These are phyloP conservation scores for Tapirus indicus DNA, from an alignment of 2,797 vertebrate genomes.

Conservation along the genomic window DNA sequence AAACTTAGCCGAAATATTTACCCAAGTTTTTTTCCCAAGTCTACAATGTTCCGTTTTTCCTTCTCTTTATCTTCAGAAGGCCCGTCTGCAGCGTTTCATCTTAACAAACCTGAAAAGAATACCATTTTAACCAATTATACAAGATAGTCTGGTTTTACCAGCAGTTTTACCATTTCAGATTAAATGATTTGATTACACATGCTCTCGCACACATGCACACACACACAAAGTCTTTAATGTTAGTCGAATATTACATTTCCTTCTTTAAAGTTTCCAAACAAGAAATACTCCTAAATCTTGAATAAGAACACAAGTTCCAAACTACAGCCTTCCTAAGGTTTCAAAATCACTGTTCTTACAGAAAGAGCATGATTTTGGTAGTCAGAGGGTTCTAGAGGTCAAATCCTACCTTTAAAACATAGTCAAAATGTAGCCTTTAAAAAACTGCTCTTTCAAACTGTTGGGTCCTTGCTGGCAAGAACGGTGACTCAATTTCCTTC, in stretches of 20 bases:
- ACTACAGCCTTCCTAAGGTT: neutral
- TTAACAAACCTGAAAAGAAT: constrained; percentile 67
- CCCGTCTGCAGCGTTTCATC: constrained; percentile 61
- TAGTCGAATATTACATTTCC: neutral
- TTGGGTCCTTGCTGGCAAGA: neutral
- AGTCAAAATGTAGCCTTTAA: neutral
- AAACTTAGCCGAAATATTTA: constrained; percentile 68
- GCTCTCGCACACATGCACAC: neutral
- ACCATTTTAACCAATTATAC: constrained; percentile 57
- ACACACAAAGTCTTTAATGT: constrained; percentile 17
- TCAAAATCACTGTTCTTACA: neutral
- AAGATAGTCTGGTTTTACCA: constrained; percentile 11
- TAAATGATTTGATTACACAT: constrained; percentile 24
- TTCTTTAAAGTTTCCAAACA: constrained; percentile 35
- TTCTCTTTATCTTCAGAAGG: constrained; percentile 63
- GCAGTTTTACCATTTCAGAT: neutral
- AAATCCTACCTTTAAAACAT: constrained; percentile 24
- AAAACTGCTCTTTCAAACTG: neutral
- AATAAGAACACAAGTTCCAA: constrained; percentile 27
- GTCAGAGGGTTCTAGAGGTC: neutral
- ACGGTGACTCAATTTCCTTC: neutral
- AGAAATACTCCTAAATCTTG: constrained; percentile 44
- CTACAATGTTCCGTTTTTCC: constrained; percentile 47
- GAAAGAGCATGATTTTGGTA: neutral
- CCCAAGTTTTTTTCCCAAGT: constrained; percentile 5